Evolutionary conservation across 2,888 invertebrate species (phyloP).

Genomic region (Philonicus albiceps): DNA sequence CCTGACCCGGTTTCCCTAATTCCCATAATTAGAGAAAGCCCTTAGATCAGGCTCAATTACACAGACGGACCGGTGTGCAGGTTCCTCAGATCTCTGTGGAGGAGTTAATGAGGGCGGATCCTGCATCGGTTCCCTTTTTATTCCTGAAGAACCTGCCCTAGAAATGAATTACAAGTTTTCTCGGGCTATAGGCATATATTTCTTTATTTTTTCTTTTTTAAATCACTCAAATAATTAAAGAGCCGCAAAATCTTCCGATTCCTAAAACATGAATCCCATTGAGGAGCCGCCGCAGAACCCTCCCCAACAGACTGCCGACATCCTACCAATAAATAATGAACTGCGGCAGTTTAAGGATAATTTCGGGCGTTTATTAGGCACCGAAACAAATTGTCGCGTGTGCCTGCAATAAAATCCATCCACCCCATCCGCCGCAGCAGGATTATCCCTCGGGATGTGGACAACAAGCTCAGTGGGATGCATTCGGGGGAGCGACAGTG

Average conservation of each 20-base stretch:
- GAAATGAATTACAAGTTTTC: background rate
- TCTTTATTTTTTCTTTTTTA: background rate
- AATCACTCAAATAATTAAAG: background rate
- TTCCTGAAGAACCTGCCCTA: background rate
- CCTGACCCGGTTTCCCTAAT: conserved; percentile 37
- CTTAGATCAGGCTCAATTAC: conserved; percentile 44
- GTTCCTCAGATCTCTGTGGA: background rate
- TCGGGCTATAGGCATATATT: too few species aligned
- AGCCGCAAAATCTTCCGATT: background rate
- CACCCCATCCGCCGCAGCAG: background rate
- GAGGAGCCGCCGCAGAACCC: background rate
- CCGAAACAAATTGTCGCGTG: conserved; percentile 47
- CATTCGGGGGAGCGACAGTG: background rate
- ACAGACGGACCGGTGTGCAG: background rate
- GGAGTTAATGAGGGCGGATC: background rate
- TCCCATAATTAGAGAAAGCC: conserved; percentile 45
- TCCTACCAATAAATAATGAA: background rate
- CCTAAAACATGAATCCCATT: background rate
- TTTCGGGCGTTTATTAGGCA: conserved; percentile 15
- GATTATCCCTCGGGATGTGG: background rate
- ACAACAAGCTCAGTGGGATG: background rate
- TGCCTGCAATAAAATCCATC: conserved; percentile 1
- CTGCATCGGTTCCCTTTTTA: background rate
- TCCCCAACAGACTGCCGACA: background rate
- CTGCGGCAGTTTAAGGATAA: background rate